Evolutionary conservation across 1,140 invertebrate genomes (phyloP), one percentile per base, ranked within the genome.

Genomic region (Tetramorium alpestre): DNA sequence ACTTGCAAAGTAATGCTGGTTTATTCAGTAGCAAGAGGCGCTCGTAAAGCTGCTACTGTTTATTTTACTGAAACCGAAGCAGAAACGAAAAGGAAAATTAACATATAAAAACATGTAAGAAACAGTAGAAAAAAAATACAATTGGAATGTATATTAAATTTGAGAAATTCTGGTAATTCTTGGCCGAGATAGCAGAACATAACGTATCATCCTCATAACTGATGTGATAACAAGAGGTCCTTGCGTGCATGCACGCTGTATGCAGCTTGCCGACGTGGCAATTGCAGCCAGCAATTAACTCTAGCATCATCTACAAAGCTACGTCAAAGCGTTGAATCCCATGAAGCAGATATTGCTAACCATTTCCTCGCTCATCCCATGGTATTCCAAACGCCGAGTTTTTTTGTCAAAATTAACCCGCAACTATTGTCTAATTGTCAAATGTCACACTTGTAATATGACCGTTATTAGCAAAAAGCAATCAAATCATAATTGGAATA

Each of bases 241-340:
- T 69, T 13, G 33, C 62, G 8, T 54, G n/a, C 25, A 60, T 38
- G 18, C 25, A 76, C 18, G n/a, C 51, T 41, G 72, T n/a, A 44
- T 62, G 16, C 18, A 82, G 60, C 33, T 25, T 70, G 44, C 28
- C 47, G 44, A 5, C 16, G 38, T 38, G 85, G 67, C 67, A 87
- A 82, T 82, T 75, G 85, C 58, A 87, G 47, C 64, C 56, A 67
- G 56, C 67, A 87, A 87, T 82, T 87, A 82, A 87, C 77, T 87
- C 58, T 25, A 56, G 49, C 47, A 81, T 81, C 49, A 44, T 16
- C 22, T 81, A 81, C 47, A 81, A n/a, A n/a, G 38, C 49, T 70
- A 22, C 49, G 18, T 72, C 78, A 58, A 82, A 72, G 78, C 78
- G 38, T 58, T 56, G 38, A 58, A 58, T 47, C 51, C 25, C 51